Evolutionary conservation across 64 coral and sea anemone species (phyloP).

Genomic region (Dendrophyllia cribrosa): DNA sequence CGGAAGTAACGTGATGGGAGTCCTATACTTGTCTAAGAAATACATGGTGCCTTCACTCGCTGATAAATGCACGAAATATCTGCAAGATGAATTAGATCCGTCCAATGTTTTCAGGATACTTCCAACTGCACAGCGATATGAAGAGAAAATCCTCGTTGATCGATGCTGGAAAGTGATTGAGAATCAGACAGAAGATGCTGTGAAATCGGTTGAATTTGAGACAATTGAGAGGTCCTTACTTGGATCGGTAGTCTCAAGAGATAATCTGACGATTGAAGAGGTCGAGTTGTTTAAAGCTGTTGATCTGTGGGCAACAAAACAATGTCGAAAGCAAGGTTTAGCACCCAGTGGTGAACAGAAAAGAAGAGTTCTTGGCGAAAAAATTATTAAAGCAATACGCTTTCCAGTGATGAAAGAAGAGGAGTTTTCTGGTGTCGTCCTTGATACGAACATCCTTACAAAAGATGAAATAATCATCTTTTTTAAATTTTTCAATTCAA

Average conservation of each 20-base stretch:
- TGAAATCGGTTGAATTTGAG: neutral
- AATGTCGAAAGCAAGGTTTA: neutral
- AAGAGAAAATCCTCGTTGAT: neutral
- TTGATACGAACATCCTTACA: neutral
- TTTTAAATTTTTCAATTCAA: neutral
- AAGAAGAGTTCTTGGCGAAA: slow-evolving; percentile 5
- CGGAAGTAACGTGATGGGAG: no score
- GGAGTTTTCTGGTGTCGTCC: neutral
- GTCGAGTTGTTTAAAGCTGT: neutral
- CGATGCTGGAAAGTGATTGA: slow-evolving; percentile 8
- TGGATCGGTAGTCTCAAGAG: neutral
- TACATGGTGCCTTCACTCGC: slow-evolving; percentile 1
- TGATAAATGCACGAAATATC: slow-evolving; percentile 1
- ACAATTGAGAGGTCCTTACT: slow-evolving; percentile 9
- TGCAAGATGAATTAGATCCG: neutral
- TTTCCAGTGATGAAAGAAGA: neutral
- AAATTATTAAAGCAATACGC: neutral
- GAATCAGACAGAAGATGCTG: neutral
- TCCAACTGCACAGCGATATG: neutral
- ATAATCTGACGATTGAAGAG: neutral
- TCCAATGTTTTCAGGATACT: neutral
- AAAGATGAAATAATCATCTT: neutral
- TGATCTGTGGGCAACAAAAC: no score
- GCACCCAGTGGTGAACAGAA: neutral
- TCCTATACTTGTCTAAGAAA: no score